A percentile compares a stretch with the other conserved stretches of the same genome.
Conservation (phyloP, 2,888 invertebrate genomes). For the Melanotus villosus region DNA sequence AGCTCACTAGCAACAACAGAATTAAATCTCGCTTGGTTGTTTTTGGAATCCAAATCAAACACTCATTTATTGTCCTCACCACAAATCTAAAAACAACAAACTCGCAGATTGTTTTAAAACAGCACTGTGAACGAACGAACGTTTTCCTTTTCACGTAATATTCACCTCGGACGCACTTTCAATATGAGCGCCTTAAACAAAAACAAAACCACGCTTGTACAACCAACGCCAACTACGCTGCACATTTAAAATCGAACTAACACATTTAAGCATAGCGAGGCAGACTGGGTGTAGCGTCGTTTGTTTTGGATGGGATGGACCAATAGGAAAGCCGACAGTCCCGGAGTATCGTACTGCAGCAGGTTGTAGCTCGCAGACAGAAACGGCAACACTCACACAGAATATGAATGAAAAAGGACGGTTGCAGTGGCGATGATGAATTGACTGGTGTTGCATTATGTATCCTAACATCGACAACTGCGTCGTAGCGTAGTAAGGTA, state of each 20-base stretch:
- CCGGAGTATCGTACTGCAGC: slow-evolving; percentile 42
- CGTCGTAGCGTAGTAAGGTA: slow-evolving; percentile 43
- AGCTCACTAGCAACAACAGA: slow-evolving; percentile 14
- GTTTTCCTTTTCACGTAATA: neutral
- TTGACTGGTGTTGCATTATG: slow-evolving; percentile 42
- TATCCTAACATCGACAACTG: slow-evolving; percentile 38
- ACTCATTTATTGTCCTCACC: neutral
- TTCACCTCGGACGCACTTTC: neutral
- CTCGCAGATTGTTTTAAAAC: neutral
- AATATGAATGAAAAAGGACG: slow-evolving; percentile 17
- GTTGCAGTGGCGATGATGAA: slow-evolving; percentile 37
- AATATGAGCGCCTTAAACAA: slow-evolving; percentile 20
- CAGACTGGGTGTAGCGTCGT: slow-evolving; percentile 47
- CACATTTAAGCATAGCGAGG: slow-evolving; percentile 23
- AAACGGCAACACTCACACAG: slow-evolving; percentile 18
- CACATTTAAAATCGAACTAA: slow-evolving; percentile 40
- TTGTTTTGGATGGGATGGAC: slow-evolving; percentile 44
- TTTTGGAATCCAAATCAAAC: slow-evolving; percentile 1
- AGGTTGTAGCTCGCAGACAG: slow-evolving; percentile 41
- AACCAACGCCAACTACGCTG: slow-evolving; percentile 24
- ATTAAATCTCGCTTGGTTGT: slow-evolving; percentile 14
- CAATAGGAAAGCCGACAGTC: slow-evolving; percentile 32
- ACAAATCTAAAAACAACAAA: neutral
- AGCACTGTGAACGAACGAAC: too few relatives aligned
- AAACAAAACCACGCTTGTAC: slow-evolving; percentile 28